These are phyloP conservation scores for Lacanobia oleracea DNA, from an alignment of 2,888 invertebrate genomes.

Conservation along the genomic window DNA sequence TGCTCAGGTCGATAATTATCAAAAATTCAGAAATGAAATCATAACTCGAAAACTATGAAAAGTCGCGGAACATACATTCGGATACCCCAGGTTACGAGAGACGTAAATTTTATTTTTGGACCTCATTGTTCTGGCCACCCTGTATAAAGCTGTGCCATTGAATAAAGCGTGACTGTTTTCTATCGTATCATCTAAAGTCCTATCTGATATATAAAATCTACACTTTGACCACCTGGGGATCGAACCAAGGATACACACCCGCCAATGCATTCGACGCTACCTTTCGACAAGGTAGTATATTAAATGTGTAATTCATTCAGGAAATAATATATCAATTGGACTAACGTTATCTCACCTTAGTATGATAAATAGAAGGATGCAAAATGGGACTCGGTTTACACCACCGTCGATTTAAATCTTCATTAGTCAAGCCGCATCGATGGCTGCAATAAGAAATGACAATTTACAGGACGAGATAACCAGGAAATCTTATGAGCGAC, in stretches of 20 bases:
- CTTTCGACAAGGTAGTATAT: conserved; percentile 16
- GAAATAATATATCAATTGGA: conserved; percentile 44
- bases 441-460: conserved; percentile 91
- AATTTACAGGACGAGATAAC: conserved; percentile 78
- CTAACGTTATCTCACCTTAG: conserved; percentile 90
- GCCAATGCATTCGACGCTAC: conserved; percentile 14
- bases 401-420: conserved; percentile 97
- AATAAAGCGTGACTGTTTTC: not conserved
- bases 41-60: too few species aligned
- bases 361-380: conserved; percentile 96
- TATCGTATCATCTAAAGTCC: not conserved
- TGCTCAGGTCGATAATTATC: too few species aligned
- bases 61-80: too few species aligned
- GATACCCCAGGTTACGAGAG: too few species aligned
- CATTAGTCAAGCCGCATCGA: conserved; percentile 95
- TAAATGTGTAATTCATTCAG: conserved; percentile 31
- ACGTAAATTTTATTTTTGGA: too few species aligned
- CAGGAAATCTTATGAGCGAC: conserved; percentile 79
- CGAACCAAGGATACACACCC: conserved; percentile 9
- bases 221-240: conserved; percentile 3
- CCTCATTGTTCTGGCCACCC: too few species aligned
- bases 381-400: conserved; percentile 93
- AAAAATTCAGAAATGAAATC: too few species aligned
- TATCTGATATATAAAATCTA: not conserved
- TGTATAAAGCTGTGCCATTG: not conserved